These are phyloP conservation scores for Drosophila arizonae DNA, from an alignment of 1,140 invertebrate species.

Conservation along the genomic window DNA sequence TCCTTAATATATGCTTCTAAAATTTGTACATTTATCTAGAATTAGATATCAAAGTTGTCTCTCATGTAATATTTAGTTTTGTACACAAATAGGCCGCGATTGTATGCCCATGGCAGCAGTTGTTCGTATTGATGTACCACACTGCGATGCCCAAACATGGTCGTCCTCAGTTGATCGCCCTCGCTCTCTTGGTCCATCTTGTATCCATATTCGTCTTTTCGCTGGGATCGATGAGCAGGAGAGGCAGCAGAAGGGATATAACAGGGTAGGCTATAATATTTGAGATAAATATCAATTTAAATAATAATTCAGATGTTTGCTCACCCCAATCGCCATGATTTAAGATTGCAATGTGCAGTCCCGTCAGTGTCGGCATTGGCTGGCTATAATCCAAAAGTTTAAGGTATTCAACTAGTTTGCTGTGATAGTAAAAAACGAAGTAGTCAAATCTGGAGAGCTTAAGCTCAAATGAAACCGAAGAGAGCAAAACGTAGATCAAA, in stretches of 20 bases:
- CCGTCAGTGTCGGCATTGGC: slow-evolving; percentile 44
- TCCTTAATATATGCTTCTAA: background rate
- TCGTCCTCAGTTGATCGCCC: slow-evolving; percentile 52
- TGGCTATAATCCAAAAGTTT: slow-evolving; percentile 58
- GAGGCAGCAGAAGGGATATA: slow-evolving; percentile 46
- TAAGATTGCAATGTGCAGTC: slow-evolving; percentile 50
- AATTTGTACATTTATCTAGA: background rate
- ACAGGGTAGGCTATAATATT: slow-evolving; percentile 48
- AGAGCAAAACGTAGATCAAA: slow-evolving; percentile 62
- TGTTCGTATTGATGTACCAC: slow-evolving; percentile 43
- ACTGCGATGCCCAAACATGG: slow-evolving; percentile 41
- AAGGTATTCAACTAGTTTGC: slow-evolving; percentile 56
- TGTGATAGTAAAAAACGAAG: slow-evolving; percentile 63
- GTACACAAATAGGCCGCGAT: slow-evolving; percentile 61
- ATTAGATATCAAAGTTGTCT: background rate
- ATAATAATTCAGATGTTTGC: background rate
- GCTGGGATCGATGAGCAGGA: slow-evolving; percentile 50
- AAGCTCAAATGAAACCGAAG: slow-evolving; percentile 55
- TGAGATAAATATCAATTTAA: background rate
- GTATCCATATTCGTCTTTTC: slow-evolving; percentile 64
- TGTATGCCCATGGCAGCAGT: slow-evolving; percentile 67
- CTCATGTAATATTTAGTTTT: background rate
- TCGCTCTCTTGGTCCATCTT: slow-evolving; percentile 39
- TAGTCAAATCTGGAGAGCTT: slow-evolving; percentile 68
- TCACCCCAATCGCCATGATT: slow-evolving; percentile 64